These are phyloP conservation scores for Passer montanus DNA, from an alignment of 2,113 vertebrate genomes.

Conservation along the genomic window DNA sequence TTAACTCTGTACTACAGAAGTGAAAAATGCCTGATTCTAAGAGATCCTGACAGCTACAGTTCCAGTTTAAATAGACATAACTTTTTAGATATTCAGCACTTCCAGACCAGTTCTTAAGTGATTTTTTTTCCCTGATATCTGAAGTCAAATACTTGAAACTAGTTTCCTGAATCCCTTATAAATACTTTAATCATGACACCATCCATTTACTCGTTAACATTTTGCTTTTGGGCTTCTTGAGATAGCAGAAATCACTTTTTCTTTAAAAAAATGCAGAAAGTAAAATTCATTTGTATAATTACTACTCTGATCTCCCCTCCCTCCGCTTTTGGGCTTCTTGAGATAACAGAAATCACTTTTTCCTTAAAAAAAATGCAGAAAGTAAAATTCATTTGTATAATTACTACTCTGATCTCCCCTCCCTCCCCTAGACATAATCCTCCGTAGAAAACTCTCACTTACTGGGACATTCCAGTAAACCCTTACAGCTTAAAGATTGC, in stretches of 20 bases:
- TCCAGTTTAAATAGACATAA: background rate
- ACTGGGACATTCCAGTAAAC: conserved; percentile 53
- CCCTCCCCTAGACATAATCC: background rate
- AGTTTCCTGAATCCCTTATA: background rate
- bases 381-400: conserved; percentile 57
- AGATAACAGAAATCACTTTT: conserved; percentile 51
- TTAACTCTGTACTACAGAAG: background rate
- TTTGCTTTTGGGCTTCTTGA: conserved; percentile 62
- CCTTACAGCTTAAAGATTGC: conserved; percentile 27
- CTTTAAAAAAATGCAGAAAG: conserved; percentile 62
- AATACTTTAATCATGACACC: background rate
- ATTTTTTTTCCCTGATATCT: background rate
- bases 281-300: conserved; percentile 57
- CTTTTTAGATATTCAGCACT: conserved; percentile 9
- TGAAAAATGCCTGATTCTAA: conserved; percentile 3
- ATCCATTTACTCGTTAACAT: background rate
- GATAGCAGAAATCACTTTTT: conserved; percentile 49
- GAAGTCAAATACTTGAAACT: background rate
- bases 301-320: background rate
- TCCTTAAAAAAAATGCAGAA: conserved; percentile 60
- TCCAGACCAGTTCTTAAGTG: background rate
- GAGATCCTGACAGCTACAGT: background rate
- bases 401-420: background rate
- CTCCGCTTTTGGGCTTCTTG: conserved; percentile 54
- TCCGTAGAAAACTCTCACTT: conserved; percentile 29